These are phyloP conservation scores for Epizoanthus rinbou DNA, from an alignment of 92 coral and sea anemone species.

Conservation along the genomic window DNA sequence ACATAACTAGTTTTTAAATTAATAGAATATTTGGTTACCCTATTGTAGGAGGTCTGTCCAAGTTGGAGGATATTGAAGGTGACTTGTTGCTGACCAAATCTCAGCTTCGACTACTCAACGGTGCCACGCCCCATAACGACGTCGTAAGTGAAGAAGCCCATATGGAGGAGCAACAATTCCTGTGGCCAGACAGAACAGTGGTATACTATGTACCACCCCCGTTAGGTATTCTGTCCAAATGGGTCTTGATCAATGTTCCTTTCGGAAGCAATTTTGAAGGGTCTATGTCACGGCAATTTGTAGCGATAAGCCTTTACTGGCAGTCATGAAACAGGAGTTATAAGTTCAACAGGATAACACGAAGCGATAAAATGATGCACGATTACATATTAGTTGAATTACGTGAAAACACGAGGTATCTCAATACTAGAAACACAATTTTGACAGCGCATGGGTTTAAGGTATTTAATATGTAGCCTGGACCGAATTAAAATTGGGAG, in stretches of 20 bases:
- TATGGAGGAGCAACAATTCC: conserved; percentile 52
- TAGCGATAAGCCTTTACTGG: too few relatives aligned
- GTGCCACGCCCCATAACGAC: conserved; percentile 51
- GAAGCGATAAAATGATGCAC: too few relatives aligned
- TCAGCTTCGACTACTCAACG: conserved; percentile 68
- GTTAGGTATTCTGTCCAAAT: conserved; percentile 60
- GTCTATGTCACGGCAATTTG: too few relatives aligned
- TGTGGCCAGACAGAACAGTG: conserved; percentile 88
- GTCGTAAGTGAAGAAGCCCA: conserved; percentile 64
- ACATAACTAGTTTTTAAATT: too few relatives aligned
- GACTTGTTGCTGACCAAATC: conserved; percentile 87
- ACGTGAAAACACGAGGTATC: too few relatives aligned
- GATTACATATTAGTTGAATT: too few relatives aligned
- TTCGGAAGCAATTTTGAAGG: neutral
- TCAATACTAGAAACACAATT: too few relatives aligned
- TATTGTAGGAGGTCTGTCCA: conserved; percentile 58
- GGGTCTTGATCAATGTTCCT: neutral
- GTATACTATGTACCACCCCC: conserved; percentile 87
- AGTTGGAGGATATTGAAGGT: conserved; percentile 83
- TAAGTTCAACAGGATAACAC: too few relatives aligned
- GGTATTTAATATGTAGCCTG: too few relatives aligned
- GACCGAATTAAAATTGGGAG: too few relatives aligned
- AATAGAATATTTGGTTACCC: neutral
- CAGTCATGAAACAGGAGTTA: too few relatives aligned
- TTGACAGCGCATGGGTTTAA: too few relatives aligned